Conservation (phyloP, 2,113 vertebrate genomes). For the Brachirus orientalis region DNA sequence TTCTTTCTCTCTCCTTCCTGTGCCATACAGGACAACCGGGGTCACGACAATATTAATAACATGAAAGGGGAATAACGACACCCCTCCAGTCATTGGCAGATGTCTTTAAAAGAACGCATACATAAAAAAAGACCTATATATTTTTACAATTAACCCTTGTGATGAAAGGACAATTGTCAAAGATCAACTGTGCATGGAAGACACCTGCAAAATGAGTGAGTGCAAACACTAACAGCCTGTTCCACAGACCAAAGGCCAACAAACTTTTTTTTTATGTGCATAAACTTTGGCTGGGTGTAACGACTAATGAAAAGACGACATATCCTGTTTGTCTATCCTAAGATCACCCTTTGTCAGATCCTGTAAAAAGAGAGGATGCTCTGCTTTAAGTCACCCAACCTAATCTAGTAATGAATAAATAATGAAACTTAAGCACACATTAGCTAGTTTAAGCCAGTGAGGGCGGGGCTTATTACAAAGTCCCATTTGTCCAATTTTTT, state of each 20-base stretch:
- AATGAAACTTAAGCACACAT: neutral
- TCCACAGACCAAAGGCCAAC: conserved; percentile 43
- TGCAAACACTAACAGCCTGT: conserved; percentile 44
- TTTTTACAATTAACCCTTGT: conserved; percentile 71
- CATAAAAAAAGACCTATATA: conserved; percentile 45
- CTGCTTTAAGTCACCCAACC: conserved; percentile 17
- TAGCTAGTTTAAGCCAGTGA: conserved; percentile 1
- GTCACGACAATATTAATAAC: conserved; percentile 79
- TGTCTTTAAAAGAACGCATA: conserved; percentile 60
- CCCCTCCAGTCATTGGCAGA: conserved; percentile 69
- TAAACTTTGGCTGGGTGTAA: conserved; percentile 57
- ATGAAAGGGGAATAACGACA: conserved; percentile 80
- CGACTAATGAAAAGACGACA: conserved; percentile 41
- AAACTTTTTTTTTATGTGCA: conserved; percentile 26
- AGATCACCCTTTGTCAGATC: conserved; percentile 9
- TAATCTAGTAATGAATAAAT: conserved; percentile 1
- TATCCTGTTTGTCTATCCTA: conserved; percentile 36
- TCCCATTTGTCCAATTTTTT: neutral
- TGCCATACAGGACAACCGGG: conserved; percentile 75
- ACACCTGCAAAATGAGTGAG: conserved; percentile 29
- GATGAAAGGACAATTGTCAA: conserved; percentile 68
- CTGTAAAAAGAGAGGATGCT: conserved; percentile 8
- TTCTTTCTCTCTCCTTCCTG: conserved; percentile 63
- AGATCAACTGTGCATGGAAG: conserved; percentile 41
- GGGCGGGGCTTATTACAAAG: neutral